A percentile compares a stretch with the other conserved stretches of the same genome.
These are phyloP conservation scores for Adela reaumurella DNA, from an alignment of 2,888 invertebrate genomes.

Conservation along the genomic window DNA sequence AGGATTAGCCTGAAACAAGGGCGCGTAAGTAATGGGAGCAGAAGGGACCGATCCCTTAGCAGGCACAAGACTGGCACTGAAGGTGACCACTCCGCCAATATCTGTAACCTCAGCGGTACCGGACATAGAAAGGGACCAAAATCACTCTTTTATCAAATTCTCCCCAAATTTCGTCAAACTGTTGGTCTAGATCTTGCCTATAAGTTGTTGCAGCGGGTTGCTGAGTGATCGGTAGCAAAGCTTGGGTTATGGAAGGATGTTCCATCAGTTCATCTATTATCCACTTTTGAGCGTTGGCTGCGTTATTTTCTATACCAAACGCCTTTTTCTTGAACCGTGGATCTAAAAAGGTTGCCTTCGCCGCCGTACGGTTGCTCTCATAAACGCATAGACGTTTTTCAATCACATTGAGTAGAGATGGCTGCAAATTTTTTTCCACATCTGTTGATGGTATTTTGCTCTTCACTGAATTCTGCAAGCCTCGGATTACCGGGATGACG, in stretches of 20 bases:
- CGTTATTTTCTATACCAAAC: conserved; percentile 8
- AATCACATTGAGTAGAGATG: too few species aligned
- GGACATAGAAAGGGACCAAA: too few species aligned
- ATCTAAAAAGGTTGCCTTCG: conserved; percentile 9
- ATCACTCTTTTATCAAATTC: neutral
- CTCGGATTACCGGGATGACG: conserved; percentile 14
- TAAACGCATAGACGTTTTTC: too few species aligned
- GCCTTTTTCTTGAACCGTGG: conserved; percentile 7
- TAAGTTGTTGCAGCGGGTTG: neutral
- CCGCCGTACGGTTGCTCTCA: neutral
- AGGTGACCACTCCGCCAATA: too few species aligned
- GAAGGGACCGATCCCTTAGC: too few species aligned
- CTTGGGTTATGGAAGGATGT: too few species aligned
- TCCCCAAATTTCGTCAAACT: neutral
- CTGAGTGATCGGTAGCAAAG: neutral
- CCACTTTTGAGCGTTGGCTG: conserved; percentile 5
- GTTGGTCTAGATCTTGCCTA: neutral
- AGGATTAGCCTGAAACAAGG: too few species aligned
- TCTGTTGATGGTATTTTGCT: neutral
- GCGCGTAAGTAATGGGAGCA: too few species aligned
- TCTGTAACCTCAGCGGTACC: too few species aligned
- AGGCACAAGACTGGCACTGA: too few species aligned
- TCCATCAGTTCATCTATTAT: conserved; percentile 3
- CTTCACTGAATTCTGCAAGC: conserved; percentile 13
- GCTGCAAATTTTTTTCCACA: too few species aligned